Percentiles rank a stretch among this genome's conserved stretches.
Evolutionary conservation across 2,888 invertebrate genomes (phyloP).

Genomic region (Pachycephus smyrnensis): DNA sequence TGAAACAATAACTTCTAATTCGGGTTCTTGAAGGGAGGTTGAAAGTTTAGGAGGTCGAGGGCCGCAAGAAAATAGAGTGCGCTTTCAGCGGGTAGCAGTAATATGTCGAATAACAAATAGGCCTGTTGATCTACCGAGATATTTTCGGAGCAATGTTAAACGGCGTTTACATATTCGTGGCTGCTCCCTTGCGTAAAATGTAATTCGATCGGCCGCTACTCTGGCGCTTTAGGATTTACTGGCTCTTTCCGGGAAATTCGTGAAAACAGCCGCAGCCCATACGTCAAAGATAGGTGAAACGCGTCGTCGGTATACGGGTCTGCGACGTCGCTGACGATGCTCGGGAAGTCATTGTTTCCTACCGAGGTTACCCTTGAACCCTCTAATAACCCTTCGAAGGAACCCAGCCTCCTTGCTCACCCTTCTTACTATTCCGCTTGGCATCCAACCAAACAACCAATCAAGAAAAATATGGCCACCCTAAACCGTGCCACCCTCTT

Average conservation of each 20-base stretch:
- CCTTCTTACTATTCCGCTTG: neutral
- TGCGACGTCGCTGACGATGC: neutral
- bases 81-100: neutral
- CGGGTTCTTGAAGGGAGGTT: neutral
- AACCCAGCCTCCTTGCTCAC: neutral
- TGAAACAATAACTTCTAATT: neutral
- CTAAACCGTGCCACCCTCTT: neutral
- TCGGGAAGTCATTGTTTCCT: neutral
- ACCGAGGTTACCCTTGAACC: neutral
- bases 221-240: conserved; percentile 36
- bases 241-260: conserved; percentile 34
- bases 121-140: conserved; percentile 32
- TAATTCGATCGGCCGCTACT: conserved; percentile 35
- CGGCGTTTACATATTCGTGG: conserved; percentile 24
- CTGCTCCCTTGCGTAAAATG: conserved; percentile 27
- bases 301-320: neutral
- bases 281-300: conserved; percentile 30
- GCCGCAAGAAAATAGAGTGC: neutral
- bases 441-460: neutral
- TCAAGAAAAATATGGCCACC: neutral
- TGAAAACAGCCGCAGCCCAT: conserved; percentile 38
- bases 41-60: neutral
- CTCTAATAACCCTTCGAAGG: neutral
- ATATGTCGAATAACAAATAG: conserved; percentile 33
- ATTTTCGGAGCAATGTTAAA: conserved; percentile 36